Evolutionary conservation across 92 coral and sea anemone species (phyloP).

Genomic region (Porites divaricata): DNA sequence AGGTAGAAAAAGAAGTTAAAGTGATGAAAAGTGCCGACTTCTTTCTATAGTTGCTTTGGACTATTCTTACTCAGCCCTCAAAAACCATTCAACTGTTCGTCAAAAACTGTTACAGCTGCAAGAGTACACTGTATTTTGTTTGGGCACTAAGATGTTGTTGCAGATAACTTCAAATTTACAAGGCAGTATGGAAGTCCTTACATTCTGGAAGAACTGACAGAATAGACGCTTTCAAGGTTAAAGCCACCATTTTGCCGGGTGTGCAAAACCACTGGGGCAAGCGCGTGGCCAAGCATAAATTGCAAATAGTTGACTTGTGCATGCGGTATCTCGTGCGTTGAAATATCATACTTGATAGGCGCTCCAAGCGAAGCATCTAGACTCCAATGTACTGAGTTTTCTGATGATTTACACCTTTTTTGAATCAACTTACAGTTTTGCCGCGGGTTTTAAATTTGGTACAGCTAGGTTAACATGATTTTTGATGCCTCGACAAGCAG

Average conservation of each 20-base stretch:
- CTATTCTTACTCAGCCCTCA: background rate
- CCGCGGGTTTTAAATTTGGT: no score
- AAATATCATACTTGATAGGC: no score
- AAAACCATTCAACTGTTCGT: background rate
- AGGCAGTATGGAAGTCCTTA: conserved; percentile 46
- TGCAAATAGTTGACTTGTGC: no score
- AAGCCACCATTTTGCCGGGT: conserved; percentile 49
- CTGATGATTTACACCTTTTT: no score
- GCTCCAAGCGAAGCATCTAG: no score
- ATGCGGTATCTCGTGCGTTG: no score
- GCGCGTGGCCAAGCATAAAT: no score
- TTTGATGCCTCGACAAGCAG: no score
- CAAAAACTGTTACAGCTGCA: conserved; percentile 42
- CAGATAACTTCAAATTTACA: conserved; percentile 33
- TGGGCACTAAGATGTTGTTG: conserved; percentile 47
- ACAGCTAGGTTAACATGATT: no score
- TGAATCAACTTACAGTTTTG: no score
- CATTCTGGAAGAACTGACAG: conserved; percentile 12
- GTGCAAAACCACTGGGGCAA: no score
- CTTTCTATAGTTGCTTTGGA: conserved; percentile 45
- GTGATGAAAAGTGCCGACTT: conserved; percentile 27
- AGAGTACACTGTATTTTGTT: conserved; percentile 53
- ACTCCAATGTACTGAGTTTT: no score
- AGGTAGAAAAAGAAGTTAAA: conserved; percentile 25
- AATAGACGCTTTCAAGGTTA: conserved; percentile 38